Percentiles rank a stretch among this genome's conserved stretches.
Evolutionary conservation across 2,797 vertebrate species (phyloP).

Genomic region (Hafferia zeledoni): DNA sequence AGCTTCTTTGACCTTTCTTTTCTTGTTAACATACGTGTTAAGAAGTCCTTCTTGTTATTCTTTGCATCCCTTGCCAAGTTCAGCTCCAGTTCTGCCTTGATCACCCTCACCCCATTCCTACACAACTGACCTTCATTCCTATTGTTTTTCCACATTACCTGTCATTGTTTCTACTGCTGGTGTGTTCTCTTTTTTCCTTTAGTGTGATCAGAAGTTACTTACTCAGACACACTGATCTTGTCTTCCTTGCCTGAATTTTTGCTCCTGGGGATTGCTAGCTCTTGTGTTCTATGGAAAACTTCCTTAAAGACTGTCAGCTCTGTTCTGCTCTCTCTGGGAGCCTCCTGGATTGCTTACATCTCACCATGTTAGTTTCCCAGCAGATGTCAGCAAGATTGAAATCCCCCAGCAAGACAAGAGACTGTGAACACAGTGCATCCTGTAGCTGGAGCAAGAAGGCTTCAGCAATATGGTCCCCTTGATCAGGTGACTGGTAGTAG

Average conservation of each 20-base stretch:
- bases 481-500: not conserved
- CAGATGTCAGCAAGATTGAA: not conserved
- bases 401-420: not conserved
- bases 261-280: not conserved
- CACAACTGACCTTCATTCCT: not conserved
- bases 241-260: not conserved
- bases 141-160: not conserved
- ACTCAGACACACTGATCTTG: not conserved
- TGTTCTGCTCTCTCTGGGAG: not conserved
- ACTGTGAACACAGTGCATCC: not conserved
- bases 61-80: not conserved
- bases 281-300: not conserved
- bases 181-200: not conserved
- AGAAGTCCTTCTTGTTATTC: not conserved
- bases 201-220: not conserved
- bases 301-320: not conserved
- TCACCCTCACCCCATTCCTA: not conserved
- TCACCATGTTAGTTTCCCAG: not conserved
- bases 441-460: not conserved
- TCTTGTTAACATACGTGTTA: not conserved
- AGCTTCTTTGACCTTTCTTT: not conserved
- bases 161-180: not conserved
- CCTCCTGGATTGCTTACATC: not conserved
- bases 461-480: not conserved
- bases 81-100: not conserved